Evolutionary conservation across 1,140 invertebrate species (phyloP).

Genomic region (Cotesia glomerata): DNA sequence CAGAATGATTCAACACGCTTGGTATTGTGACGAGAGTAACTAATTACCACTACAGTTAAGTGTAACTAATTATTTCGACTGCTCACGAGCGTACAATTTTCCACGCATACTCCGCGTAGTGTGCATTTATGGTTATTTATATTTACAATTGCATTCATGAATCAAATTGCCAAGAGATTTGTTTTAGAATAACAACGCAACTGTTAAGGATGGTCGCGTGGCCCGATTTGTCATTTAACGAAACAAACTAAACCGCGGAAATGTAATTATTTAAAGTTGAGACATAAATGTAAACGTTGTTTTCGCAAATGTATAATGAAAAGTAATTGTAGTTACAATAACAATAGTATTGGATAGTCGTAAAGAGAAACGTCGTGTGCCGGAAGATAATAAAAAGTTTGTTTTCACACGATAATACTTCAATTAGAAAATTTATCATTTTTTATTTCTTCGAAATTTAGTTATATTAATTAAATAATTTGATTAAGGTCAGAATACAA

Average conservation of each 20-base stretch:
- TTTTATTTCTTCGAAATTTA: no score
- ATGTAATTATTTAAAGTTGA: neutral
- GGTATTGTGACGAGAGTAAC: no score
- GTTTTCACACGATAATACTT: constrained; percentile 1
- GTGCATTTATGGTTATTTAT: no score
- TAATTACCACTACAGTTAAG: no score
- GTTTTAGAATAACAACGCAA: neutral
- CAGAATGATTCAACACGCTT: no score
- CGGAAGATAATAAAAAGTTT: constrained; percentile 6
- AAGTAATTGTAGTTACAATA: no score
- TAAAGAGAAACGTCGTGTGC: constrained; percentile 14
- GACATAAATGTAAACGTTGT: neutral
- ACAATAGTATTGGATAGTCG: neutral
- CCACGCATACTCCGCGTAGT: no score
- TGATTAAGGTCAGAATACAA: no score
- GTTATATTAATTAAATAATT: no score
- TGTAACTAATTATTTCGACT: no score
- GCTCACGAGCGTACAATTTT: neutral
- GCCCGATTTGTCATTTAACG: constrained; percentile 8
- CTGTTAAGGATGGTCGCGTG: constrained; percentile 16
- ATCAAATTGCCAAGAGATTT: neutral
- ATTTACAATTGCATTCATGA: neutral
- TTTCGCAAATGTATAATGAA: neutral
- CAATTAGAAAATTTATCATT: neutral
- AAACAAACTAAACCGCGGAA: neutral